Conservation (phyloP, 2,113 vertebrate genomes). For the Pseudopipra pipra region DNA sequence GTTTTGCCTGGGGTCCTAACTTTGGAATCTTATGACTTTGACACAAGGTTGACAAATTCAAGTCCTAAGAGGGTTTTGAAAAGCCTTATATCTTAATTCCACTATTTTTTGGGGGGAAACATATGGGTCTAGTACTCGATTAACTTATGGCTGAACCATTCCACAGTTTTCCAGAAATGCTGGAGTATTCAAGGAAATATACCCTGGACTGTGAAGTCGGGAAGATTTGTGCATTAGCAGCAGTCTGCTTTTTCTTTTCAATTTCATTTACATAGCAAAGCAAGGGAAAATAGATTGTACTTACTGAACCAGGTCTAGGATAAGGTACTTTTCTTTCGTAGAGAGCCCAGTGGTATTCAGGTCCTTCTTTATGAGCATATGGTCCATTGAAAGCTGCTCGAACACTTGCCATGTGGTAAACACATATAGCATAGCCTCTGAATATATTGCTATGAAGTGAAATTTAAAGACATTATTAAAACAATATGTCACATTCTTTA, state of each 20-base stretch:
- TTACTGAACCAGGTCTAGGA: constrained; percentile 95
- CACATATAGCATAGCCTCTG: constrained; percentile 93
- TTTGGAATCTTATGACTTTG: neutral
- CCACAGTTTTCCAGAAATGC: neutral
- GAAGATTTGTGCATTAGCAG: neutral
- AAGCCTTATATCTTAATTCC: neutral
- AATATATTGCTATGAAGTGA: constrained; percentile 83
- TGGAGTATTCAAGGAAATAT: neutral
- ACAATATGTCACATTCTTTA: neutral
- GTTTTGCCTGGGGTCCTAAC: neutral
- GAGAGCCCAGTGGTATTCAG: constrained; percentile 92
- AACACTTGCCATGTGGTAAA: constrained; percentile 93
- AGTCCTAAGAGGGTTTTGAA: neutral
- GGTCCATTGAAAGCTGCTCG: constrained; percentile 94
- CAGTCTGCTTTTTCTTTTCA: neutral
- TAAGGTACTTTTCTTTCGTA: constrained; percentile 94
- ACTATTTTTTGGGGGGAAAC: neutral
- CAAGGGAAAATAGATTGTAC: constrained; percentile 39
- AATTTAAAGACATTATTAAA: constrained; percentile 7
- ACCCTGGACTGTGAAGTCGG: neutral
- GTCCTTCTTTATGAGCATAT: constrained; percentile 89
- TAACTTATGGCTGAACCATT: neutral
- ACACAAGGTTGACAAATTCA: neutral
- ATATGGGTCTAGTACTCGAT: neutral
- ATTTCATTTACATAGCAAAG: neutral